These are phyloP conservation scores for Megalonaias nervosa DNA, from an alignment of 1,140 invertebrate species.

Conservation along the genomic window DNA sequence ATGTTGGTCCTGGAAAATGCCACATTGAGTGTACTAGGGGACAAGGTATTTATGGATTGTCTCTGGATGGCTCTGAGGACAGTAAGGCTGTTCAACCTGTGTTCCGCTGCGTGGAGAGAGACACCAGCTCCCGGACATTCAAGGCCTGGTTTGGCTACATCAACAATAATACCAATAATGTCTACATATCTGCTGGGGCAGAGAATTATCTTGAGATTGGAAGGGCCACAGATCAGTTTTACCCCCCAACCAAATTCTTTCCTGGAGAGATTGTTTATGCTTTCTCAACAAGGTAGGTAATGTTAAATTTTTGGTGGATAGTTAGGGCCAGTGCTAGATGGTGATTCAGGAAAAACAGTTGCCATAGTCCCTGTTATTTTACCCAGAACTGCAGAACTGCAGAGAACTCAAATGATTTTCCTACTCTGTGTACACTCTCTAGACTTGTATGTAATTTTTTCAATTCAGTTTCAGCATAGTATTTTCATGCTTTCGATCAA, in stretches of 20 bases:
- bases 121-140: slow-evolving; percentile 8
- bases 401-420: too few relatives aligned
- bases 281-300: slow-evolving; percentile 42
- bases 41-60: slow-evolving; percentile 52
- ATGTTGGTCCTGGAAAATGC: slow-evolving; percentile 58
- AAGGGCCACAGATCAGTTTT: background rate
- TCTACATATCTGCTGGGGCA: slow-evolving; percentile 46
- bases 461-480: too few relatives aligned
- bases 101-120: slow-evolving; percentile 46
- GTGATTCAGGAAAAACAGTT: too few relatives aligned
- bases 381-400: too few relatives aligned
- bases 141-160: slow-evolving; percentile 59
- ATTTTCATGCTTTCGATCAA: too few relatives aligned
- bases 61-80: slow-evolving; percentile 38
- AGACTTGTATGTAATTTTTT: too few relatives aligned
- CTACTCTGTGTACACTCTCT: too few relatives aligned
- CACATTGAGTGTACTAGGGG: slow-evolving; percentile 49
- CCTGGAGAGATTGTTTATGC: slow-evolving; percentile 44
- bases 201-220: slow-evolving; percentile 43
- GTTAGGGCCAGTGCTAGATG: too few relatives aligned
- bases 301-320: too few relatives aligned
- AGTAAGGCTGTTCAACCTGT: slow-evolving; percentile 31
- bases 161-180: slow-evolving; percentile 54
- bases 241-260: slow-evolving; percentile 45
- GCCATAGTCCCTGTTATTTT: too few relatives aligned